These are phyloP conservation scores for Cephalopachus bancanus DNA, from an alignment of 2,797 vertebrate genomes.

Conservation along the genomic window DNA sequence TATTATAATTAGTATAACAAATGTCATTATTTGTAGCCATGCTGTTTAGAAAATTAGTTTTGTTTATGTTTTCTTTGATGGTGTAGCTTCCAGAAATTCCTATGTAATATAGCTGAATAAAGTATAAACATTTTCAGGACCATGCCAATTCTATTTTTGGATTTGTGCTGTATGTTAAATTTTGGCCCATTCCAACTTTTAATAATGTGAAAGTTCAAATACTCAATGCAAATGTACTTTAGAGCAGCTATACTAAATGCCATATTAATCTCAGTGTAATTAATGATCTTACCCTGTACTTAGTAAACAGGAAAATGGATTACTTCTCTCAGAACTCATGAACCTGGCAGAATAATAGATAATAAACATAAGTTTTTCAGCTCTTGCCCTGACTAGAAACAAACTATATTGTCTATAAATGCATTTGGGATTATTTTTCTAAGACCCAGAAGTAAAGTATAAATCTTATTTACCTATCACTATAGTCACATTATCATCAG, in stretches of 20 bases:
- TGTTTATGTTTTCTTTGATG: slow-evolving; percentile 32
- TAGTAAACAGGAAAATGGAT: slow-evolving; percentile 66
- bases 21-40: background rate
- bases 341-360: slow-evolving; percentile 46
- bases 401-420: background rate
- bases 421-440: slow-evolving; percentile 57
- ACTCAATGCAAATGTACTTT: slow-evolving; percentile 39
- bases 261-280: slow-evolving; percentile 69
- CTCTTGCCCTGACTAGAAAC: background rate
- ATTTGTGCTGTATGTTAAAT: slow-evolving; percentile 46
- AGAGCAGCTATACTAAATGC: slow-evolving; percentile 54
- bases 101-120: slow-evolving; percentile 18
- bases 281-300: slow-evolving; percentile 67
- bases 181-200: slow-evolving; percentile 43
- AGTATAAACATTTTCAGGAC: slow-evolving; percentile 36
- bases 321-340: slow-evolving; percentile 51
- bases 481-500: background rate
- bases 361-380: slow-evolving; percentile 68
- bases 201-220: slow-evolving; percentile 74
- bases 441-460: background rate
- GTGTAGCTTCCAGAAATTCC: slow-evolving; percentile 29
- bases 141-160: slow-evolving; percentile 52
- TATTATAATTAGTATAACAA: slow-evolving; percentile 41
- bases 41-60: slow-evolving; percentile 42
- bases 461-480: slow-evolving; percentile 58